Base-by-base conservation (phyloP, 2,888 invertebrate species). In the Dromius quadrimaculatus region DNA sequence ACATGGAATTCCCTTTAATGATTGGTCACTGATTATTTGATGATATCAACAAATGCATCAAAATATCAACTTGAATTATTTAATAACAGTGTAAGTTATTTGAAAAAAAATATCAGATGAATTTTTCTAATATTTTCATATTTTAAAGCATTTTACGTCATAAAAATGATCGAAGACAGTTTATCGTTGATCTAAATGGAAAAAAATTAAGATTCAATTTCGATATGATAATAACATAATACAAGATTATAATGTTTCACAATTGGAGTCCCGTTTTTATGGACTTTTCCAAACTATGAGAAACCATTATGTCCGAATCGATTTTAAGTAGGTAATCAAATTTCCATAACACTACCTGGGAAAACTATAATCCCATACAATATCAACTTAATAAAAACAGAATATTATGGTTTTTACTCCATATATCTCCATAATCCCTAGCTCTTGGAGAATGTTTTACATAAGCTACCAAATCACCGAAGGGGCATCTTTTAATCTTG, bases 401-500 rank as follows among this genome's bases (percentile, higher is more conserved):
- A 15, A 63, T 45, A 17, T 63, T 57, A 57, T 57, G 34, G 11
- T 32, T 57, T 32, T 32, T 54, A 15, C 13, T 23, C 28, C 5
- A 1, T 57, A 57, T 32, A 32, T 34, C 17, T 17, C 15, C 22
- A 43, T 41, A 62, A 62, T 62, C 38, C 32, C 28, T 17, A 22
- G 22, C 22, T 15, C 43, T 28, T n/a, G 4, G 63, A 6, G 23
- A 63, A 19, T 43, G 45, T 45, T 63, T 43, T 63, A 63, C 63
- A 63, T 63, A 63, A 63, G 23, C 63, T 17, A 61, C 19, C 36
- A 61, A 61, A 57, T 19, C 57, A 32, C 36, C 15, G 34, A 28
- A 13, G 63, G 63, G 45, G 45, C 61, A 61, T 36, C 28, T 63
- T 63, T 63, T 63, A 63, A 63, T 63, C 63, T 63, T 32, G 28